These are phyloP conservation scores for Oryctolagus cuniculus DNA, from an alignment of 2,113 vertebrate species.

Conservation along the genomic window mOryCun1.1 NC_091438.1:43044001-43044500, in stretches of 20 bases:
- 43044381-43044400: no score
- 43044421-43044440: no score
- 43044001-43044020: not conserved
- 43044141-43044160: conserved; percentile 23
- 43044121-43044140: not conserved
- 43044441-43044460: no score
- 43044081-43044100: conserved; percentile 28
- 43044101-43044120: conserved; percentile 34
- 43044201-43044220: not conserved
- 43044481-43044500: no score
- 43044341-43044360: no score
- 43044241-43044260: not conserved
- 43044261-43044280: not conserved
- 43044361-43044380: no score
- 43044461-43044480: no score
- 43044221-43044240: conserved; percentile 37
- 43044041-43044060: conserved; percentile 16
- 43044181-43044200: conserved; percentile 3
- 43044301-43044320: no score
- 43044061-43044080: conserved; percentile 21
- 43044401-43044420: no score
- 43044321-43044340: no score
- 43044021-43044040: conserved; percentile 4
- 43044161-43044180: not conserved
- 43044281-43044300: not conserved